Percentiles rank a stretch among this genome's conserved stretches.
phyloP scores from a whole-genome alignment of 1,140 invertebrate species.

The Leptestheria dahalacensis region DNA sequence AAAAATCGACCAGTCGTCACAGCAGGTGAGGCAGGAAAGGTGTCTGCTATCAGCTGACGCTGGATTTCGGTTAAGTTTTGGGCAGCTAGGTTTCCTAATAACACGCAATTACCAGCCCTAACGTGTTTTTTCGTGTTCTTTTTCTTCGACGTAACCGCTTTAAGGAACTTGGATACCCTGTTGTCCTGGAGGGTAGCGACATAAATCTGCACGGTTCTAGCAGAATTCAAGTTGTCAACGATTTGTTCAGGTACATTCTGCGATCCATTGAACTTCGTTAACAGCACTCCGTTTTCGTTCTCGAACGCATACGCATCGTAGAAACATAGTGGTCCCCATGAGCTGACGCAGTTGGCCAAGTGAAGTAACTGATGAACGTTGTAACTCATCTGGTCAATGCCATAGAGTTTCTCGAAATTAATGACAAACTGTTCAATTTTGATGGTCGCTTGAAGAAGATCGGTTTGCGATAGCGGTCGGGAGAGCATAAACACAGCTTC shows the following conservation, averaged over 20 bases:
- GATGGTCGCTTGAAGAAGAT: background rate
- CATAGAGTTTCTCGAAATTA: background rate
- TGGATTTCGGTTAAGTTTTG: too few relatives aligned
- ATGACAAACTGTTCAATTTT: background rate
- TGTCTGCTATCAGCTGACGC: too few relatives aligned
- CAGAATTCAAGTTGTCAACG: too few relatives aligned
- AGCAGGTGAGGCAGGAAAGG: too few relatives aligned
- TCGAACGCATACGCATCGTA: background rate
- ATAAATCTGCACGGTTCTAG: too few relatives aligned
- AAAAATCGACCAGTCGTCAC: too few relatives aligned
- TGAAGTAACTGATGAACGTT: slow-evolving; percentile 3
- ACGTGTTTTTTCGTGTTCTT: too few relatives aligned
- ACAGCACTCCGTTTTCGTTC: background rate
- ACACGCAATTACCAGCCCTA: too few relatives aligned
- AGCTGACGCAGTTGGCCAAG: background rate
- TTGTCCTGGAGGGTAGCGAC: too few relatives aligned
- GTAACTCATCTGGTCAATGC: background rate
- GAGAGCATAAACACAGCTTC: background rate
- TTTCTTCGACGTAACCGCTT: too few relatives aligned
- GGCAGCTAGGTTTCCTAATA: too few relatives aligned
- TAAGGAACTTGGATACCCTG: too few relatives aligned
- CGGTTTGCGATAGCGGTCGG: background rate
- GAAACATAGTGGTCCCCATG: background rate
- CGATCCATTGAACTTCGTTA: background rate
- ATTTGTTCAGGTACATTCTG: background rate